Conservation (phyloP, 2,797 vertebrate species). For the Pterois miles region DNA sequence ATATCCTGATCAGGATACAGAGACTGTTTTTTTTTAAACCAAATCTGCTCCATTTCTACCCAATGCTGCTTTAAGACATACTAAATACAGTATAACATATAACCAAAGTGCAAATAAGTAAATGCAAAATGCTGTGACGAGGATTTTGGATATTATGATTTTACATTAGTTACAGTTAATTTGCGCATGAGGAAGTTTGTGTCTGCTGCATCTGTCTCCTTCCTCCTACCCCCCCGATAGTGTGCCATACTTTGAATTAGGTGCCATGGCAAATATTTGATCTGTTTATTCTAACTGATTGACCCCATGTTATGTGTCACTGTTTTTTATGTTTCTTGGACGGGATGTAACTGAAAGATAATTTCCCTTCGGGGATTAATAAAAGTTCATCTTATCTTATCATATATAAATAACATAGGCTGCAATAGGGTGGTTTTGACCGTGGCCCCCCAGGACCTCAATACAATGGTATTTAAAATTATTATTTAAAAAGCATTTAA, state of each 20-base stretch:
- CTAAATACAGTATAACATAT: too few species aligned
- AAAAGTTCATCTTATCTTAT: too few species aligned
- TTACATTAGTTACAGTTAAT: not conserved
- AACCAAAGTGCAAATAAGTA: too few species aligned
- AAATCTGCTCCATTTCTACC: too few species aligned
- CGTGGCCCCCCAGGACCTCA: not conserved
- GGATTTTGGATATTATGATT: too few species aligned
- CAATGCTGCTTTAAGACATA: too few species aligned
- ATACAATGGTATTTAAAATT: not conserved
- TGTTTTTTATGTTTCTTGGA: too few species aligned
- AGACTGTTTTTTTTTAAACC: too few species aligned
- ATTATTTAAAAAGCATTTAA: not conserved
- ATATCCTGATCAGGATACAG: accelerated
- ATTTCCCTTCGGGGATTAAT: too few species aligned
- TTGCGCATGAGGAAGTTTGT: not conserved
- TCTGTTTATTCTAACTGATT: not conserved
- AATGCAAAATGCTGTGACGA: too few species aligned
- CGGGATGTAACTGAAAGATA: too few species aligned
- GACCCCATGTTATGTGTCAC: too few species aligned
- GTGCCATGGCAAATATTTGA: not conserved
- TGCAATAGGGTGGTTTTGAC: not conserved
- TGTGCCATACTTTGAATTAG: not conserved
- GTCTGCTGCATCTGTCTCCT: not conserved
- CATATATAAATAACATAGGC: not conserved
- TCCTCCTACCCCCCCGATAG: not conserved